These are phyloP conservation scores for Venustoraphidia nigricollis DNA, from an alignment of 2,888 invertebrate species.

Conservation along the genomic window DNA sequence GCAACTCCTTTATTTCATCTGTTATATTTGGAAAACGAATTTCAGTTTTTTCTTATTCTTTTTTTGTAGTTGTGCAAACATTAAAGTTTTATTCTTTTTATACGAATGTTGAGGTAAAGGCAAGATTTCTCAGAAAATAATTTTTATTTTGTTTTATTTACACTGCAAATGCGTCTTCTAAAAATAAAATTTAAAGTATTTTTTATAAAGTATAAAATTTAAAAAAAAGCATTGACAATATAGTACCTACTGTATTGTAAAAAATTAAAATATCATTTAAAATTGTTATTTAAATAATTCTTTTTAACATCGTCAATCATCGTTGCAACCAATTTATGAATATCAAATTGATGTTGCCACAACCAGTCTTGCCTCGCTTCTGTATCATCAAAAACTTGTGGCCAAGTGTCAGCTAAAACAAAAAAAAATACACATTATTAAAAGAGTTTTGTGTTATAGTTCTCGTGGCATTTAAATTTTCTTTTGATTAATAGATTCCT, in stretches of 20 bases:
- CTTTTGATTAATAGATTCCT: too few species aligned
- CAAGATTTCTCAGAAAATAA: not conserved
- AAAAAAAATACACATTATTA: conserved; percentile 2
- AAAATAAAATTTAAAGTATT: conserved; percentile 9
- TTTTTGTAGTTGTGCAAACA: too few species aligned
- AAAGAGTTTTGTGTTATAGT: too few species aligned
- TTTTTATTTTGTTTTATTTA: conserved; percentile 7
- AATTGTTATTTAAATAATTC: conserved; percentile 14
- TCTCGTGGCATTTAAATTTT: too few species aligned
- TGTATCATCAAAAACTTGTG: conserved; percentile 75
- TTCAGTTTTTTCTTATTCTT: too few species aligned
- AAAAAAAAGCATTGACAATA: conserved; percentile 2
- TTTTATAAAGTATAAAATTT: not conserved
- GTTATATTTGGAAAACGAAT: too few species aligned
- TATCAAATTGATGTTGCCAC: conserved; percentile 64
- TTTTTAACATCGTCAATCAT: conserved; percentile 58
- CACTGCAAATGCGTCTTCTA: not conserved
- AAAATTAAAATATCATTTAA: not conserved
- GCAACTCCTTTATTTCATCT: too few species aligned
- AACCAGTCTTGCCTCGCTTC: conserved; percentile 76
- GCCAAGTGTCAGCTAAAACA: conserved; percentile 74
- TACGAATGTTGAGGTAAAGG: too few species aligned
- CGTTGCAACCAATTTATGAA: conserved; percentile 50
- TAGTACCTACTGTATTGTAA: too few species aligned
- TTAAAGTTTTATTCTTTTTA: too few species aligned